Evolutionary conservation across 2,113 vertebrate genomes (phyloP).

Genomic region (Hoplias malabaricus): DNA sequence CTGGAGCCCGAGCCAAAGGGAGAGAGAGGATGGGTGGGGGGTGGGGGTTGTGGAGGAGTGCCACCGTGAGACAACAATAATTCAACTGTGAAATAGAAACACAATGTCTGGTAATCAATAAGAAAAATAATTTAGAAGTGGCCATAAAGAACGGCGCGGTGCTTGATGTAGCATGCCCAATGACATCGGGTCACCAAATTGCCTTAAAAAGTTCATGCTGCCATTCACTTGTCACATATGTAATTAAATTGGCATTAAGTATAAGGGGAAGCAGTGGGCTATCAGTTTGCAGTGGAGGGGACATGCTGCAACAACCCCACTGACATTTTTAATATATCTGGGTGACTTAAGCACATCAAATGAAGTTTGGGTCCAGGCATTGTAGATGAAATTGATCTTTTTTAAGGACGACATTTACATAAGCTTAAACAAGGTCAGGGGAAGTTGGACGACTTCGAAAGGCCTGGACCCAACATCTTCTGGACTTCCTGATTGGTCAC

Average conservation of each 20-base stretch:
- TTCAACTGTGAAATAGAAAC: slow-evolving; percentile 71
- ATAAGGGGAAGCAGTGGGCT: background rate
- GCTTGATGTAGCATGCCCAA: slow-evolving; percentile 55
- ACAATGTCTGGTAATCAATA: slow-evolving; percentile 72
- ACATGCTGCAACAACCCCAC: slow-evolving; percentile 59
- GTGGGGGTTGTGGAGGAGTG: too few relatives aligned
- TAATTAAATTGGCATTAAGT: slow-evolving; percentile 20
- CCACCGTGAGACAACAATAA: slow-evolving; percentile 59
- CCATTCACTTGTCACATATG: slow-evolving; percentile 13
- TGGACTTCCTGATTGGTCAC: background rate
- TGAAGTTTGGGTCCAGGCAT: slow-evolving; percentile 48
- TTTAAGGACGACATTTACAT: background rate
- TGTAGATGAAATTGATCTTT: slow-evolving; percentile 23
- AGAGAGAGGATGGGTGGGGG: too few relatives aligned
- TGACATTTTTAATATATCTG: slow-evolving; percentile 62
- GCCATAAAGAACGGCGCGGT: slow-evolving; percentile 56
- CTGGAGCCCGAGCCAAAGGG: slow-evolving; percentile 65
- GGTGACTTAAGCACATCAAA: slow-evolving; percentile 53
- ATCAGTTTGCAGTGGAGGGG: slow-evolving; percentile 53
- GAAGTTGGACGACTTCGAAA: background rate
- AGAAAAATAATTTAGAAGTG: slow-evolving; percentile 61
- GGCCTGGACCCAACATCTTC: background rate
- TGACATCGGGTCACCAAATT: slow-evolving; percentile 59
- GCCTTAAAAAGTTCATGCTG: slow-evolving; percentile 61
- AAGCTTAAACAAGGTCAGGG: background rate